Conservation (phyloP, 2,113 vertebrate species). For the Pygoscelis antarcticus region DNA sequence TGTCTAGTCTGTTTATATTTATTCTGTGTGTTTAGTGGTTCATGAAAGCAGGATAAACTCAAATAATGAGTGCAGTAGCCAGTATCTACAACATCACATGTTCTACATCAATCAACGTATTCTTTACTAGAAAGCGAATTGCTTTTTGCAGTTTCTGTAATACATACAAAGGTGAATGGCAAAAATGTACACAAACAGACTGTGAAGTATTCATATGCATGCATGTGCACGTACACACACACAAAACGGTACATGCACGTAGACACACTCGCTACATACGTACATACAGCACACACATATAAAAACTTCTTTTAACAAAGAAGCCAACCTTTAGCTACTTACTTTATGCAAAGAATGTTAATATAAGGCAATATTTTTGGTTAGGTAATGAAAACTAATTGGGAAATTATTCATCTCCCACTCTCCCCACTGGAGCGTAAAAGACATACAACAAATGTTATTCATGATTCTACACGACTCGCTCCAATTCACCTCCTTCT, state of each 20-base stretch:
- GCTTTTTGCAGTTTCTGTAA: neutral
- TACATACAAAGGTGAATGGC: neutral
- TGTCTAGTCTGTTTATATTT: neutral
- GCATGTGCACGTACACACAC: accelerated
- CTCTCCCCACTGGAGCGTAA: conserved; percentile 32
- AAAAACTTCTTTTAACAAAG: neutral
- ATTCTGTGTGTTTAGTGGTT: neutral
- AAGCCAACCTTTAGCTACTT: conserved; percentile 9
- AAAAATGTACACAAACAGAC: neutral
- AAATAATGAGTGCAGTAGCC: neutral
- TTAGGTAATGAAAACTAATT: conserved; percentile 70
- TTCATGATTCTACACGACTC: conserved; percentile 59
- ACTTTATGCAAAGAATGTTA: conserved; percentile 52
- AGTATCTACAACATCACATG: neutral
- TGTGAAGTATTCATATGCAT: neutral
- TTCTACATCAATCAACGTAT: neutral
- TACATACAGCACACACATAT: neutral
- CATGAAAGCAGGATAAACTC: neutral
- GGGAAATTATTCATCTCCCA: conserved; percentile 69
- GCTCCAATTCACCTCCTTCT: conserved; percentile 62
- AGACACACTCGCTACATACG: accelerated
- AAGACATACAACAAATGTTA: conserved; percentile 68
- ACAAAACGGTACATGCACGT: accelerated
- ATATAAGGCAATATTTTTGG: conserved; percentile 51
- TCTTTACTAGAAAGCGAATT: neutral